Percentiles rank a stretch among this genome's conserved stretches.
These are phyloP conservation scores for Austrolebias charrua DNA, from an alignment of 2,797 vertebrate species.

Conservation along the genomic window DNA sequence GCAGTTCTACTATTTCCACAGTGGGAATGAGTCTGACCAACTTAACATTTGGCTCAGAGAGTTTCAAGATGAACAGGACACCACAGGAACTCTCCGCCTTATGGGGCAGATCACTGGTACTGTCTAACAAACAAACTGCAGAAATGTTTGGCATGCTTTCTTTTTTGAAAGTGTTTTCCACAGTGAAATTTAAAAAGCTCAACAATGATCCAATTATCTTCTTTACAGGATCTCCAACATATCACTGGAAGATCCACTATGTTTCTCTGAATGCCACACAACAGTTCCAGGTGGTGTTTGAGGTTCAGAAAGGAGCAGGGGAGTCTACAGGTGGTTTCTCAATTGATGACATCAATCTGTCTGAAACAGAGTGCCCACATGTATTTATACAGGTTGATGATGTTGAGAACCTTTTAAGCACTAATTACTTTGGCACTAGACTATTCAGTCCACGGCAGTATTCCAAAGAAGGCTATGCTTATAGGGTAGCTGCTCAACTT, in stretches of 20 bases:
- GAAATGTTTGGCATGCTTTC: background rate
- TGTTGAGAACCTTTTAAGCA: conserved; percentile 64
- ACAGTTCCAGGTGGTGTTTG: conserved; percentile 81
- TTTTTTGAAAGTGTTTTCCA: background rate
- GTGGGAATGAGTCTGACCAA: conserved; percentile 68
- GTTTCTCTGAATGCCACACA: conserved; percentile 70
- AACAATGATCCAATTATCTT: background rate
- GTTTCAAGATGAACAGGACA: conserved; percentile 61
- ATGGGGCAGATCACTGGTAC: conserved; percentile 57
- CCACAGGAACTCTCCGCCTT: conserved; percentile 21
- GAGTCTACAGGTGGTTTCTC: conserved; percentile 83
- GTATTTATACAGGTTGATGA: conserved; percentile 79
- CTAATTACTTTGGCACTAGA: background rate
- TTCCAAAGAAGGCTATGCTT: conserved; percentile 83
- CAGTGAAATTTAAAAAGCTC: rapidly evolving
- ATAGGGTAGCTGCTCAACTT: conserved; percentile 54
- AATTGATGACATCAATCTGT: conserved; percentile 89
- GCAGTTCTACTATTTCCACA: conserved; percentile 87
- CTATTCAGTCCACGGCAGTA: conserved; percentile 81
- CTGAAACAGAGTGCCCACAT: conserved; percentile 84
- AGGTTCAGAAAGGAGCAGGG: conserved; percentile 75
- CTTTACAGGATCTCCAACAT: conserved; percentile 48
- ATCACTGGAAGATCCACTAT: conserved; percentile 81
- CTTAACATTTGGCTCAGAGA: conserved; percentile 83
- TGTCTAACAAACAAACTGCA: background rate